These are phyloP conservation scores for Sepioteuthis lessoniana DNA, from an alignment of 2,888 invertebrate genomes.

Conservation along the genomic window DNA sequence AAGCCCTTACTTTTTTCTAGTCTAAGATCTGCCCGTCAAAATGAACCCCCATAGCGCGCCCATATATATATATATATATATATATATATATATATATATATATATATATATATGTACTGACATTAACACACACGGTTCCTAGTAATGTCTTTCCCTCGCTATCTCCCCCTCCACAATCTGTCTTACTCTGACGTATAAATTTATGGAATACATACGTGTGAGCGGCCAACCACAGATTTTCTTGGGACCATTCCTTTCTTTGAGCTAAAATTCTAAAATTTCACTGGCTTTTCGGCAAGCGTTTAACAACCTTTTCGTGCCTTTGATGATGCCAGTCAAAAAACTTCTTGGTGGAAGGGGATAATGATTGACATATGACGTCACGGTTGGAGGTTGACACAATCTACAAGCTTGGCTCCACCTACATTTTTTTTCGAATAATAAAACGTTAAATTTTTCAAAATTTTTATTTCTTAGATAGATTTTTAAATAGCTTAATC, in stretches of 20 bases:
- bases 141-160: too few species aligned
- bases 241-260: neutral
- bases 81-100: neutral
- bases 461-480: neutral
- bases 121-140: too few species aligned
- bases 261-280: neutral
- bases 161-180: too few species aligned
- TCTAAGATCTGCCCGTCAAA: neutral
- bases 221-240: neutral
- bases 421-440: neutral
- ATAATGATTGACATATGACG: neutral
- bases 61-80: neutral
- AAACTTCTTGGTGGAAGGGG: neutral
- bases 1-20: neutral
- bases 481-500: neutral
- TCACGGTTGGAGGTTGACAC: slow-evolving; percentile 4
- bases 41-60: neutral
- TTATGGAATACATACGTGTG: neutral
- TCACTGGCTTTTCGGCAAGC: neutral
- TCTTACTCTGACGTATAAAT: neutral
- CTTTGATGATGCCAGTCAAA: neutral
- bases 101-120: neutral
- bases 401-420: neutral
- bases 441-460: neutral
- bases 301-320: neutral